Evolutionary conservation across 2,888 invertebrate species (phyloP), one percentile per base, ranked within the genome.

Genomic region (Yponomeuta evonymella): DNA sequence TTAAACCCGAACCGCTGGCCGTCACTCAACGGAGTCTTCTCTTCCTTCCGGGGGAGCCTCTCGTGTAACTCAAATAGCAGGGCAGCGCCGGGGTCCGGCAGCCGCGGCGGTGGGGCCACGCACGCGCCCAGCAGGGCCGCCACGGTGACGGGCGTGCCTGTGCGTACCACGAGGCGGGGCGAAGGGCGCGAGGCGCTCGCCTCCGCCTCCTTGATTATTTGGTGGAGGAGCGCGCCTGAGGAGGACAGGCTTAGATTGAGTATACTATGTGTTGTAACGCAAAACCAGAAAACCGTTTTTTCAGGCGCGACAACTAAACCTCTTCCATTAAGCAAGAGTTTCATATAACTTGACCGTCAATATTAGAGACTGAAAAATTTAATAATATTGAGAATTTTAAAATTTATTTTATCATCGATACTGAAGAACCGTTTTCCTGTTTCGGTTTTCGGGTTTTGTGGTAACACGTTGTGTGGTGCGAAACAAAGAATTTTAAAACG

Each of bases 81-180:
- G 0, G 93, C 92, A 1, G 94, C 93, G 0, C 94, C 93, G 63
- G 94, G 94, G 74, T 93, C 93, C 6, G 94, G 94, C 10, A 93
- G 81, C 23, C 94, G 92, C 1, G 93, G 93, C 36, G 93, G 89
- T 48, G 92, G 94, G 33, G 94, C 90, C 12, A 91, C 92, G 48
- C 95, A 90, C 12, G 94, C 93, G 1, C 88, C 85, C 6, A 95
- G 80, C 67, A 95, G 73, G 4, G 94, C 92, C 1, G 94, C 93
- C 1, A 95, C 90, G 0, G 94, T 94, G 6, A 93, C 93, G 12
- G 95, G 95, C 73, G 95, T 94, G n/a, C 93, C 94, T 33, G 94
- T 93, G 68, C 93, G 94, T 48, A 94, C 88, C 71, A 90, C 87
- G 69, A 94, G 81, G 65, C 92, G 92, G 0, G 86, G 81, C 0